Conservation (phyloP, 2,113 vertebrate species). For the Puma concolor region DNA sequence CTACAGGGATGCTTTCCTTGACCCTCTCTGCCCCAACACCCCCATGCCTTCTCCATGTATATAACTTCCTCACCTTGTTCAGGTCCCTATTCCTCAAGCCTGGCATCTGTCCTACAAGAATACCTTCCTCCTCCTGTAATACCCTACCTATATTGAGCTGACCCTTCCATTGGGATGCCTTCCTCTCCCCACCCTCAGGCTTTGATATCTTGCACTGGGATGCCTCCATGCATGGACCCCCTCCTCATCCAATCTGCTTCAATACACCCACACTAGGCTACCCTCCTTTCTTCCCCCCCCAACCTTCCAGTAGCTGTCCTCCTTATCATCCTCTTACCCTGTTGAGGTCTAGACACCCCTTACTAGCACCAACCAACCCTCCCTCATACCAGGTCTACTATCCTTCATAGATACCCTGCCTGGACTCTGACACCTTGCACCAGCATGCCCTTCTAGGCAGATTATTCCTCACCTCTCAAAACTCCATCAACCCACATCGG, state of each 20-base stretch:
- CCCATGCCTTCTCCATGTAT: background rate
- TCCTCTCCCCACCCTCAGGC: background rate
- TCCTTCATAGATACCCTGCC: background rate
- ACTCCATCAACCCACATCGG: background rate
- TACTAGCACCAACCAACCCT: background rate
- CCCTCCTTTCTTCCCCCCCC: background rate
- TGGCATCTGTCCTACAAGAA: background rate
- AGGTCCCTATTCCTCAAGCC: background rate
- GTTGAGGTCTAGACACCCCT: background rate
- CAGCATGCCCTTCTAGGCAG: background rate
- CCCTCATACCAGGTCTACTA: background rate
- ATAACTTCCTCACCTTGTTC: background rate
- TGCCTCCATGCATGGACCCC: background rate
- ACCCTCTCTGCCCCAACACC: background rate
- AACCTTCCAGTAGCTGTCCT: background rate
- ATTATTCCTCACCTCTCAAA: background rate
- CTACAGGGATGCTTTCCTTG: background rate
- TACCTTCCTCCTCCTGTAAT: background rate
- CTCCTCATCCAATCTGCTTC: background rate
- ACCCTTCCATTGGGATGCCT: background rate
- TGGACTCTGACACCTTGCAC: background rate
- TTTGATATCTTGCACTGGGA: background rate
- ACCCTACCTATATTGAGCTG: background rate
- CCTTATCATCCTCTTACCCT: background rate
- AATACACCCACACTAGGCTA: background rate